These are phyloP conservation scores for Eurypyga helias DNA, from an alignment of 2,113 vertebrate species.

Conservation along the genomic window DNA sequence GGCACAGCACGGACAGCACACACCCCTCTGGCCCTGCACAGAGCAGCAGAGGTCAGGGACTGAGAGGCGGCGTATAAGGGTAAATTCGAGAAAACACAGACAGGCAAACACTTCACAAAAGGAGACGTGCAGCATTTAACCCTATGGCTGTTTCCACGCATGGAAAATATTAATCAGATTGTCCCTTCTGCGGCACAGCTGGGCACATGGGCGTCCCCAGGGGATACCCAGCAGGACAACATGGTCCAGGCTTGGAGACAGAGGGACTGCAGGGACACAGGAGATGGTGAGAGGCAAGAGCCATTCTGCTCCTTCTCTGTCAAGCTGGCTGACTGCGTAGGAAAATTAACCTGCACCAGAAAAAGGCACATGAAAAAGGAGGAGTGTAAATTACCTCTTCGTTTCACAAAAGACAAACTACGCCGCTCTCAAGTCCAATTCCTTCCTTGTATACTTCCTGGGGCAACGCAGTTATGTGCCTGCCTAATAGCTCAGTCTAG, in stretches of 20 bases:
- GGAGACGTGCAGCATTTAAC: not conserved
- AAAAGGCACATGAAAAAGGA: not conserved
- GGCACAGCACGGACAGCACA: rapidly evolving
- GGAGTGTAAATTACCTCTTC: not conserved
- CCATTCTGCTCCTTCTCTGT: not conserved
- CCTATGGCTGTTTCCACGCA: rapidly evolving
- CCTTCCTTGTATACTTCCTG: not conserved
- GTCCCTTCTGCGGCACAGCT: not conserved
- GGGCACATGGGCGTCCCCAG: not conserved
- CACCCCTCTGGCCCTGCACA: not conserved
- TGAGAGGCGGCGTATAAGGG: not conserved
- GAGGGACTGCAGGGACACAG: not conserved
- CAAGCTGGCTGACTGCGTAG: not conserved
- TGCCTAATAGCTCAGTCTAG: not conserved
- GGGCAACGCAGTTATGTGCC: not conserved
- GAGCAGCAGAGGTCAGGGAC: not conserved
- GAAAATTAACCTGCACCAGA: not conserved
- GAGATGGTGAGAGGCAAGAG: not conserved
- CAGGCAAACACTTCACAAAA: not conserved
- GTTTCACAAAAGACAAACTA: not conserved
- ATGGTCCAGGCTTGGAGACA: not conserved
- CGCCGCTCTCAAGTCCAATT: not conserved
- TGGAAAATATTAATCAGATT: not conserved
- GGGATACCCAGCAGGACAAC: not conserved
- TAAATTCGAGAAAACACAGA: not conserved